Evolutionary conservation across 2,888 invertebrate genomes (phyloP).

Genomic region (Eledone cirrhosa): DNA sequence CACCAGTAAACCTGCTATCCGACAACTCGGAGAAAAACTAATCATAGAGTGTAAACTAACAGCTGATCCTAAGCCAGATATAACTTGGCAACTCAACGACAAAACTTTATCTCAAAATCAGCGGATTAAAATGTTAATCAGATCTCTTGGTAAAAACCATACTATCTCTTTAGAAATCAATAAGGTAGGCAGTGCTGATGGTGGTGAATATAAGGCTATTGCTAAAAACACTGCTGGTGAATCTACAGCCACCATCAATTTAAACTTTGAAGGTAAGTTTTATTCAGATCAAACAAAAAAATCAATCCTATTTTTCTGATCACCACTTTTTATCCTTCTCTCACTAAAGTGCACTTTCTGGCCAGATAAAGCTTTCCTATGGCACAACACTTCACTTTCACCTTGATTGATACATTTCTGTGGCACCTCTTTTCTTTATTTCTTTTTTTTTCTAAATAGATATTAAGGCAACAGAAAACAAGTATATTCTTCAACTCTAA

Average conservation of each 20-base stretch:
- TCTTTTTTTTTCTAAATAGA: too few species aligned
- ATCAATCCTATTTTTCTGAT: too few species aligned
- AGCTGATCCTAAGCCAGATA: slow-evolving; percentile 76
- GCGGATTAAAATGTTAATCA: slow-evolving; percentile 72
- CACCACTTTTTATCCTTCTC: too few species aligned
- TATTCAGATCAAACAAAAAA: neutral
- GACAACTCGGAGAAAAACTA: slow-evolving; percentile 87
- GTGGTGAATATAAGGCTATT: slow-evolving; percentile 90
- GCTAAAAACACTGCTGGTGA: slow-evolving; percentile 93
- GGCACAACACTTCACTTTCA: too few species aligned
- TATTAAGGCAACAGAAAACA: too few species aligned
- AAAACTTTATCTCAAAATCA: slow-evolving; percentile 82
- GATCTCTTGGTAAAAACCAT: slow-evolving; percentile 71
- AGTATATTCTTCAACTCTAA: too few species aligned
- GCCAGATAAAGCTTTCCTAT: too few species aligned
- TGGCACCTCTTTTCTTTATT: too few species aligned
- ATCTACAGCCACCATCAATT: slow-evolving; percentile 92
- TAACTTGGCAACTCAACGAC: slow-evolving; percentile 93
- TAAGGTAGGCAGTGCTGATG: slow-evolving; percentile 81
- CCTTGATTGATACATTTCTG: too few species aligned
- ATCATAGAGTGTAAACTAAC: slow-evolving; percentile 69
- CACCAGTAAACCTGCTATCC: slow-evolving; percentile 97
- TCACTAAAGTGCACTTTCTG: too few species aligned
- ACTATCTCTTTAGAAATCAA: slow-evolving; percentile 86
- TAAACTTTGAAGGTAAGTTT: slow-evolving; percentile 69